Evolutionary conservation across 2,888 invertebrate genomes (phyloP).

Genomic region (Orthosia incerta): DNA sequence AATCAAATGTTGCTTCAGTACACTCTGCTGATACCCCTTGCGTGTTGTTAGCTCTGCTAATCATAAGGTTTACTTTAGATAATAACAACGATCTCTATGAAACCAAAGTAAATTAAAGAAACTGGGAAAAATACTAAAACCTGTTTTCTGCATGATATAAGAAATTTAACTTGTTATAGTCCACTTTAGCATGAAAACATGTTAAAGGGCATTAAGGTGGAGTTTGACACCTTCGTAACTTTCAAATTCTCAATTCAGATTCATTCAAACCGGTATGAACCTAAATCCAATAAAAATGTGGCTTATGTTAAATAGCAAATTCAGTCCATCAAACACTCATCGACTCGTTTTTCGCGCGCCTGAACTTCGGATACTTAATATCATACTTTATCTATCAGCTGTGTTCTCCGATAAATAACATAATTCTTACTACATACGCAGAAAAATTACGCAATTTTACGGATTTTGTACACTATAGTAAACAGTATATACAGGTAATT

Average conservation of each 20-base stretch:
- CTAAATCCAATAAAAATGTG: not conserved
- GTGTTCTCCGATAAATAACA: not conserved
- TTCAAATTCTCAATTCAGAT: too few relatives aligned
- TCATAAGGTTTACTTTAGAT: conserved; percentile 23
- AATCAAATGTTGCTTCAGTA: not conserved
- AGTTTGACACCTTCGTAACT: too few relatives aligned
- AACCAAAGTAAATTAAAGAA: not conserved
- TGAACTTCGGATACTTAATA: not conserved
- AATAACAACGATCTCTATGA: conserved; percentile 4
- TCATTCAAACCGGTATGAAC: too few relatives aligned
- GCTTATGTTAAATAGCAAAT: not conserved
- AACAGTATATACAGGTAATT: not conserved
- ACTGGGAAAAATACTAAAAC: not conserved
- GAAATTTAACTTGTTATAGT: not conserved
- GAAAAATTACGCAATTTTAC: not conserved
- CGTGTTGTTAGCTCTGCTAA: conserved; percentile 18
- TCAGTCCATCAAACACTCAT: not conserved
- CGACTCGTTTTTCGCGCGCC: not conserved
- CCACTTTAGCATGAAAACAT: too few relatives aligned
- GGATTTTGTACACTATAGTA: not conserved
- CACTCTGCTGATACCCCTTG: not conserved
- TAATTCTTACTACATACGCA: not conserved
- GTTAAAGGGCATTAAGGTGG: too few relatives aligned
- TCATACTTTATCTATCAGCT: not conserved
- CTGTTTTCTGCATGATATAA: not conserved